Evolutionary conservation across 2,888 invertebrate species (phyloP), one percentile per base, ranked within the genome.

Genomic region (Sinelater perroti): DNA sequence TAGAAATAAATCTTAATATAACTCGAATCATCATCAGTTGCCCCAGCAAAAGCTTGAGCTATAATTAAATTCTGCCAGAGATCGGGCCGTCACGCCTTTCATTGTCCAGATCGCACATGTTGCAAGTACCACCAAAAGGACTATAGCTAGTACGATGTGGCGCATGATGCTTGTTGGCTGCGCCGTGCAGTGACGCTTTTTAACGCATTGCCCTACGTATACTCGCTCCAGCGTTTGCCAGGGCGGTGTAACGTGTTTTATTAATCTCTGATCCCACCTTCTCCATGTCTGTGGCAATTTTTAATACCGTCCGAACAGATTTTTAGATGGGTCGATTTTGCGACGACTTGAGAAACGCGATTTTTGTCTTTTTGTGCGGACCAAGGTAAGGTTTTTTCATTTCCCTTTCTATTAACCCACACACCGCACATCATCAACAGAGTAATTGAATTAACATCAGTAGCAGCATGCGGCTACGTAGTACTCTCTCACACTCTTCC

Each of bases 141-240:
- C 13, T 36, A 49, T 24, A 36, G 36, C 36, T 49, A 49, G 46
- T 50, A 31, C 33, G 33, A 31, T 33, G 33, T 52, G 44, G 45
- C 33, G 49, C 49, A 56, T 49, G 46, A 56, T 49, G 56, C 56
- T 56, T 56, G 14, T 35, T 45, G 42, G 50, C 50, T 56, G 56
- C 45, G 35, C 50, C 50, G 18, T 26, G 35, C 42, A 33, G 13
- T 49, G 49, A 47, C 31, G 58, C 58, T 53, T 59, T 36, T 55
- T 60, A 47, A 24, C 10, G 18, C 54, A 54, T 36, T 45, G 53
- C 53, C 46, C 44, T 45, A 36, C 31, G 16, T 40, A 55, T 42
- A 49, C 55, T 57, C 70, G 84, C 85, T 85, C 85, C 80, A 85
- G 85, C 84, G 81, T 83, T 84, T 84, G 84, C 81, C 84, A 85